These are phyloP conservation scores for Polydrusus pterygomalis DNA, from an alignment of 2,888 invertebrate genomes.

Conservation along the genomic window DNA sequence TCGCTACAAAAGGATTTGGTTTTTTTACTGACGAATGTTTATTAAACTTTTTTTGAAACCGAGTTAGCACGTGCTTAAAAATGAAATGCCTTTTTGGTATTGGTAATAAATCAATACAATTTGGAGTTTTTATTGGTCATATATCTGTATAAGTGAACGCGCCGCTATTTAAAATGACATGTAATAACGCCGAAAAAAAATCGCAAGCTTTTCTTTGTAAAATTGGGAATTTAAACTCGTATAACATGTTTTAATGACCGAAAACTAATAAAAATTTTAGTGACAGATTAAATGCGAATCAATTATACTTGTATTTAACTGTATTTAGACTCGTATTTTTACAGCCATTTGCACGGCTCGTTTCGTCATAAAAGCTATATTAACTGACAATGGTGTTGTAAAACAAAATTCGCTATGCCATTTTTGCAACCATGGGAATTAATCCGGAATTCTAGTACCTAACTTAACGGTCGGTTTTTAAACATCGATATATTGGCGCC, in stretches of 20 bases:
- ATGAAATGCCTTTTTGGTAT: slow-evolving; percentile 34
- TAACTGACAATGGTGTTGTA: slow-evolving; percentile 41
- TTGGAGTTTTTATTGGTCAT: slow-evolving; percentile 49
- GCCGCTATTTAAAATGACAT: slow-evolving; percentile 27
- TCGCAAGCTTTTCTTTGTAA: slow-evolving; percentile 32
- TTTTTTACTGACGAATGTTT: slow-evolving; percentile 40
- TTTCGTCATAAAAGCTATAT: slow-evolving; percentile 41
- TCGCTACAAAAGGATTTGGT: slow-evolving; percentile 37
- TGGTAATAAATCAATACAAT: slow-evolving; percentile 48
- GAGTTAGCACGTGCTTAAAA: slow-evolving; percentile 41
- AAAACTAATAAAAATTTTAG: slow-evolving; percentile 38
- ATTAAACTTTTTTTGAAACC: slow-evolving; percentile 37
- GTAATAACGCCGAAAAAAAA: slow-evolving; percentile 36
- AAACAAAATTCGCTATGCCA: slow-evolving; percentile 39
- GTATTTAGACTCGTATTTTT: slow-evolving; percentile 40
- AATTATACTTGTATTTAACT: slow-evolving; percentile 39
- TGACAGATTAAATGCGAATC: slow-evolving; percentile 46
- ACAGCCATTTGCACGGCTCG: slow-evolving; percentile 37
- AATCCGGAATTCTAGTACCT: slow-evolving; percentile 28
- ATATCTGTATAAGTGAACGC: slow-evolving; percentile 22
- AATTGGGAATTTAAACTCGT: slow-evolving; percentile 32
- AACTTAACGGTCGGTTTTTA: slow-evolving; percentile 26
- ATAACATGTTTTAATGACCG: slow-evolving; percentile 37
- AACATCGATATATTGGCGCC: not conserved
- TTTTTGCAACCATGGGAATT: slow-evolving; percentile 27